Percentiles rank a stretch among this genome's conserved stretches.
Evolutionary conservation across 1,140 invertebrate genomes (phyloP).

Genomic region (Sweltsa coloradensis): DNA sequence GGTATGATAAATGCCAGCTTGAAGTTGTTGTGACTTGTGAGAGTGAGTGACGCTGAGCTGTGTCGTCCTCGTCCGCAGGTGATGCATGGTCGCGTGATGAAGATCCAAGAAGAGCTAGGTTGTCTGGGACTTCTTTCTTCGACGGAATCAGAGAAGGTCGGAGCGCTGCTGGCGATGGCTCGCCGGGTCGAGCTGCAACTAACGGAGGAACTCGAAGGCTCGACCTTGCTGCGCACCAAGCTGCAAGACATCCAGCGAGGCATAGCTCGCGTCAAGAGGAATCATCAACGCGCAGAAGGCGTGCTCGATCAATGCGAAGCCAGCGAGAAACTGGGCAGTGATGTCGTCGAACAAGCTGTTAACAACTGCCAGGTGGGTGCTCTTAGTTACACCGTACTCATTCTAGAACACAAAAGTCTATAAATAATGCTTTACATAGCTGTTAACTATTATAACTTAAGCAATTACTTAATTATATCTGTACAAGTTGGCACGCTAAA

Average conservation of each 20-base stretch:
- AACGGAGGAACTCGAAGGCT: constrained; percentile 59
- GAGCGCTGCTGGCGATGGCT: constrained; percentile 49
- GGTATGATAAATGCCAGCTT: too few relatives aligned
- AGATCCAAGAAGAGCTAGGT: constrained; percentile 65
- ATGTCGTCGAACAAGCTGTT: constrained; percentile 42
- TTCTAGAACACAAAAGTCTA: too few relatives aligned
- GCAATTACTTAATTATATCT: too few relatives aligned
- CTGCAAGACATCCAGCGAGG: constrained; percentile 55
- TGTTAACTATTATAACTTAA: too few relatives aligned
- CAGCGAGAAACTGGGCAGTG: constrained; percentile 53
- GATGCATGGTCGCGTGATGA: constrained; percentile 39
- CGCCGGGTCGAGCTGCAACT: constrained; percentile 53
- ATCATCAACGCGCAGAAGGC: constrained; percentile 45
- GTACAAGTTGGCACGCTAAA: too few relatives aligned
- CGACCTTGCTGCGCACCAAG: constrained; percentile 51
- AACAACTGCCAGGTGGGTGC: constrained; percentile 17
- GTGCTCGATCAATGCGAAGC: constrained; percentile 56
- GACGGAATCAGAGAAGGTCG: constrained; percentile 60
- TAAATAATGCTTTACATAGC: too few relatives aligned
- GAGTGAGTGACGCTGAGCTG: not conserved
- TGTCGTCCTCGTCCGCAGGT: constrained; percentile 4
- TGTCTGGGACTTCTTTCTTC: constrained; percentile 55
- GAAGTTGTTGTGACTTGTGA: not conserved
- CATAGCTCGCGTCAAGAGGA: constrained; percentile 45
- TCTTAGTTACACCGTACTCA: too few relatives aligned